Base-by-base conservation (phyloP, 2,888 invertebrate species). In the Dryadula phaetusa region DNA sequence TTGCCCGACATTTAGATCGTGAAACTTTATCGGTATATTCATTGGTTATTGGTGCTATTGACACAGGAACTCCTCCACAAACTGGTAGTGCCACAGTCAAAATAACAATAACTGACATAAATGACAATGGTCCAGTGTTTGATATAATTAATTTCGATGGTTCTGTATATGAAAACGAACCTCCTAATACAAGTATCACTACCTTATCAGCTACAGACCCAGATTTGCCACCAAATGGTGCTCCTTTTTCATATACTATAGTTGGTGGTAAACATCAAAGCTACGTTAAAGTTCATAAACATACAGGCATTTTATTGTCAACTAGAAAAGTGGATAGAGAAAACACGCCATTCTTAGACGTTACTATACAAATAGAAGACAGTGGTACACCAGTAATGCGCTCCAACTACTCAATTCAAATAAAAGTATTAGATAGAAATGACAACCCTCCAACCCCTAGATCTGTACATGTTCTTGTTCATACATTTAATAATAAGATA, bases 41-140 rank as follows among this genome's bases (percentile, higher is more conserved):
- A 69, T 82, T 98, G 62, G 95, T 95, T 22, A 92, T 98, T 20
- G 98, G 97, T 2, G 98, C 97, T 1, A 97, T 98, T 66, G 98
- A 98, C 79, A 97, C 96, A 6, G 98, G 98, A 0, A 84, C 94
- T 12, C 98, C 98, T 2, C 97, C 98, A 1, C 97, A 98, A 90
- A 98, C 98, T 53, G 98, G 98, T n/a, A 97, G 97, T 0, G 94
- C 98, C 0, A 95, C 95, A 0, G 96, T 99, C 0, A 95, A 95
- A 82, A 95, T 99, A 62, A 94, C 95, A 25, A 82, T 99, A 0
- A 93, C 94, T 8, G 98, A 99, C 83, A 94, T 98, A n/a, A 99
- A 99, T 81, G 98, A 99, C 80, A 98, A 98, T 82, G 97, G 97
- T 0, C 99, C 98, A 0, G 88, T 95, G 40, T 97, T 99, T 79